Base-by-base conservation (phyloP, 2,797 vertebrate species). In the Neosilurus hyrtlii region DNA sequence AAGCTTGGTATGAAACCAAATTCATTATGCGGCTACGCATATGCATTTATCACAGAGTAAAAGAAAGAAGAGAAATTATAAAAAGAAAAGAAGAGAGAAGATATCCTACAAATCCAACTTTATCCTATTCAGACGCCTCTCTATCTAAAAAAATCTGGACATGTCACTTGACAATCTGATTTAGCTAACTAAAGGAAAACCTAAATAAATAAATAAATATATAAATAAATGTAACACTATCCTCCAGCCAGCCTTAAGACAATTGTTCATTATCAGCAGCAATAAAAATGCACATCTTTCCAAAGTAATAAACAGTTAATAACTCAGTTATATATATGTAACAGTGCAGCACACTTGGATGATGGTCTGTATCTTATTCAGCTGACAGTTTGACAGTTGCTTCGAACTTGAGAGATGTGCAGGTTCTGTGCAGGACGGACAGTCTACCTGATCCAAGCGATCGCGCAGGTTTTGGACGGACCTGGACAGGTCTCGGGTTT, bases 391-490 rank as follows among this genome's bases (percentile, higher is more conserved):
- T 57, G 9, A 75, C 16, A 37, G 54, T 35, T 57, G 73, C 35
- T n/a, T 2, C 5, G 12, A 43, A 18, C 15, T 26, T 63, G 9
- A 63, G 43, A 65, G 20, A 22, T 65, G 65, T 78, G 66, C 37
- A 78, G 66, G 75, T 62, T 70, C 49, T n/a, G 59, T 82, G 24
- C 70, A 66, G 49, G 30, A 35, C 9, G 14, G 18, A 30, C 75
- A 3, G 89, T 92, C 86, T 89, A 95, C 95, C 93, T 95, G 94
- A 86, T 94, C 93, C 67, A 94, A 87, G 85, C 92, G 92, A 81
- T 93, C 93, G 88, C 94, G 93, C 89, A 95, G 92, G 86, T 91
- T 92, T 91, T 92, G 91, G 72, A 95, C 94, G 84, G 95, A 95
- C 87, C 91, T 92, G 20, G 94, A 94, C 91, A 95, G 90, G 89